Evolutionary conservation across 2,113 vertebrate species (phyloP).

Genomic region (Spea bombifrons): DNA sequence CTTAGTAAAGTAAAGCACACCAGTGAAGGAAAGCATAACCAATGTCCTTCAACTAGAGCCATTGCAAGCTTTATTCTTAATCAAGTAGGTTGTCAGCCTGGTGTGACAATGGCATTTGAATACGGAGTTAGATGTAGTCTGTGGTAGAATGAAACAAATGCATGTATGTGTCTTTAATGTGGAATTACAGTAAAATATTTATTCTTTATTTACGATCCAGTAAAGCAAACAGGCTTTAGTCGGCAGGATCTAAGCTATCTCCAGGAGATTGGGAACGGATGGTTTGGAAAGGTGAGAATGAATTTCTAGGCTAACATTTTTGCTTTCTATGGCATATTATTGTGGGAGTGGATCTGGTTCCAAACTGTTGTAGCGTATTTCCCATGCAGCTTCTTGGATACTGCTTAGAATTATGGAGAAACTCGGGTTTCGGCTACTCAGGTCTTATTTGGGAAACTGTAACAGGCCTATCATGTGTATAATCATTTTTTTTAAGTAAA

Average conservation of each 20-base stretch:
- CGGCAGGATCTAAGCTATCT: conserved; percentile 87
- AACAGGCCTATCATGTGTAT: no score
- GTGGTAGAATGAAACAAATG: not conserved
- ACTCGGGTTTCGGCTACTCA: not conserved
- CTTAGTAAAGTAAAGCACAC: no score
- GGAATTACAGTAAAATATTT: conserved; percentile 65
- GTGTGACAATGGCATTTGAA: no score
- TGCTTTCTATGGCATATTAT: not conserved
- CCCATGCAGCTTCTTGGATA: not conserved
- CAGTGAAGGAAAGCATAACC: no score
- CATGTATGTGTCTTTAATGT: conserved; percentile 6
- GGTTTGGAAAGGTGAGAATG: conserved; percentile 86
- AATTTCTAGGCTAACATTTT: not conserved
- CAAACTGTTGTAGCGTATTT: not conserved
- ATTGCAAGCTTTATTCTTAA: no score
- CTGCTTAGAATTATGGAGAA: not conserved
- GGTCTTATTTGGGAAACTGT: no score
- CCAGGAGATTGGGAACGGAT: conserved; percentile 89
- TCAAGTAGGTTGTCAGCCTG: no score
- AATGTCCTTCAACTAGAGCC: no score
- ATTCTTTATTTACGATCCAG: conserved; percentile 44
- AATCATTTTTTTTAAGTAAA: no score
- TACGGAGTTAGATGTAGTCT: no score
- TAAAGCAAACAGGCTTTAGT: conserved; percentile 75
- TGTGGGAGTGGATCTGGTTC: not conserved